phyloP scores from a whole-genome alignment of 2,888 invertebrate species.

The Sinohyriopsis cumingii region DNA sequence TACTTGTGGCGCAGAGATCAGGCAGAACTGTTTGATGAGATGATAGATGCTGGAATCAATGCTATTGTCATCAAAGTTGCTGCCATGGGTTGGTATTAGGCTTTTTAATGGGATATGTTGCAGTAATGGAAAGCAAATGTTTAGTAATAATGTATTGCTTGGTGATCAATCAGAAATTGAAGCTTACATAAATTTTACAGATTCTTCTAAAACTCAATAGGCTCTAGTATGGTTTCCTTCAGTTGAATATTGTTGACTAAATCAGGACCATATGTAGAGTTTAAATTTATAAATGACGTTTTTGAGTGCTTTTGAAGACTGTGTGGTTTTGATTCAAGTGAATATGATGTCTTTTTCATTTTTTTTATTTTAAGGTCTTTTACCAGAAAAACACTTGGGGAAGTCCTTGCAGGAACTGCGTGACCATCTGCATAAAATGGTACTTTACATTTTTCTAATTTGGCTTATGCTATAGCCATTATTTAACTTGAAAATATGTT shows the following conservation, averaged over 20 bases:
- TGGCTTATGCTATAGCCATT: background rate
- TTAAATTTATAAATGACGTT: too few species aligned
- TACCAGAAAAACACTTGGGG: slow-evolving; percentile 89
- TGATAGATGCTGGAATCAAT: slow-evolving; percentile 93
- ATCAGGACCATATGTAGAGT: too few species aligned
- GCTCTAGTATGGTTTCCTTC: too few species aligned
- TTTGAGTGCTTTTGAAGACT: too few species aligned
- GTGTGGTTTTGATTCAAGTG: background rate
- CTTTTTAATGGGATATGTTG: background rate
- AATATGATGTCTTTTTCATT: background rate
- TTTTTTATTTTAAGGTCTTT: slow-evolving; percentile 78
- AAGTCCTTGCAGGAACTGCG: slow-evolving; percentile 88
- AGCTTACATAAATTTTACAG: background rate
- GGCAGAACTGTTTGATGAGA: slow-evolving; percentile 92
- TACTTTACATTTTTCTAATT: slow-evolving; percentile 64
- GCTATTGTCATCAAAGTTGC: slow-evolving; percentile 99
- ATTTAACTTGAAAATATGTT: too few species aligned
- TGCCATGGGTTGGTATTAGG: slow-evolving; percentile 77
- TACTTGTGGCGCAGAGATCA: slow-evolving; percentile 98
- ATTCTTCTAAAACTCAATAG: background rate
- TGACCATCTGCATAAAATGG: slow-evolving; percentile 89
- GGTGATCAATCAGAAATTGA: background rate
- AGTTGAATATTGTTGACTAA: too few species aligned
- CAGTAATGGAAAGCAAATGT: background rate
- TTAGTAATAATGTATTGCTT: background rate